A percentile compares a stretch with the other conserved stretches of the same genome.
Conservation (phyloP, 2,797 vertebrate species). For the Ficedula albicollis region DNA sequence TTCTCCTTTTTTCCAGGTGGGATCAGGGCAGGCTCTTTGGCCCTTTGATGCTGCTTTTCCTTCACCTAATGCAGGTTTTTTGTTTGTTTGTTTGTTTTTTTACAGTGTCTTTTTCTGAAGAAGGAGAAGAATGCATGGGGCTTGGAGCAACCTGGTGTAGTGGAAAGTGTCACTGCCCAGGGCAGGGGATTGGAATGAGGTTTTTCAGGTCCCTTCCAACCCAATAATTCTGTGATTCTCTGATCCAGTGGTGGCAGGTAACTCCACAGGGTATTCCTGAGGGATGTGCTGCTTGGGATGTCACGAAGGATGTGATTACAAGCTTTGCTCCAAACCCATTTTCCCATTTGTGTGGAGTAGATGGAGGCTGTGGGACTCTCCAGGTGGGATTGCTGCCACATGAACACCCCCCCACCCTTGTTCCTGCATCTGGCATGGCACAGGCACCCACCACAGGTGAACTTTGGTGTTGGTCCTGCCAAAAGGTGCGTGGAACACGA, state of each 20-base stretch:
- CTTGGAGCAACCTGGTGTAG: background rate
- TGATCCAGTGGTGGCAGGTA: background rate
- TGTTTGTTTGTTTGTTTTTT: background rate
- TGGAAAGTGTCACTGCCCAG: background rate
- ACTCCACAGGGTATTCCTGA: background rate
- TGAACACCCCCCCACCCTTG: background rate
- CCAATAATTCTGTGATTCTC: background rate
- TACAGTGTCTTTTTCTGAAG: background rate
- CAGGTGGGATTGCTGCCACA: background rate
- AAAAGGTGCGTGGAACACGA: too few relatives aligned
- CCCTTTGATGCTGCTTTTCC: background rate
- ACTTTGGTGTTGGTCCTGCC: background rate
- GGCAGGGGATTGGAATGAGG: background rate
- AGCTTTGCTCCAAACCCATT: background rate
- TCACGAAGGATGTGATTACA: background rate
- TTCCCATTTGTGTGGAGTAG: background rate
- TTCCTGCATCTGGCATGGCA: background rate
- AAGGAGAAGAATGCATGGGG: background rate
- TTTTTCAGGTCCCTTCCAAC: background rate
- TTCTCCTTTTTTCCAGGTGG: background rate
- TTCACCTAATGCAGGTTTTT: background rate
- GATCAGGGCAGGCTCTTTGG: background rate
- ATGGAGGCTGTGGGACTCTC: background rate
- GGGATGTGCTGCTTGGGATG: background rate
- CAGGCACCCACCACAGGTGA: rapidly evolving